A percentile compares a stretch with the other conserved stretches of the same genome.
These are phyloP conservation scores for Magallana ariakensis DNA, from an alignment of 1,140 invertebrate genomes.

Conservation along the genomic window DNA sequence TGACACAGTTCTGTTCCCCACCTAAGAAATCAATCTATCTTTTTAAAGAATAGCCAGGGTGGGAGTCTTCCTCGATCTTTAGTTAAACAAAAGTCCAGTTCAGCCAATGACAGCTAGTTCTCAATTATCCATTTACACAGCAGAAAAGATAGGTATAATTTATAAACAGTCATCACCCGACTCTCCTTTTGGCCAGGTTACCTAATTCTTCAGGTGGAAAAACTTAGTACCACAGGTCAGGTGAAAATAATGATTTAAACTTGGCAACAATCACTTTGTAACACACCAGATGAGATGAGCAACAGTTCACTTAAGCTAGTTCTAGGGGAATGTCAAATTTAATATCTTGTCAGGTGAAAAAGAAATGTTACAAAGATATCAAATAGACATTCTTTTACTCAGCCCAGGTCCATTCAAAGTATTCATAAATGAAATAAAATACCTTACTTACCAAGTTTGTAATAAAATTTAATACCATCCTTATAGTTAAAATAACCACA, in stretches of 20 bases:
- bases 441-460: slow-evolving; percentile 6
- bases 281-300: neutral
- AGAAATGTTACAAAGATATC: slow-evolving; percentile 3
- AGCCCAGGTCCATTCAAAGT: too few relatives aligned
- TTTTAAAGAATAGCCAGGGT: too few relatives aligned
- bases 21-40: neutral
- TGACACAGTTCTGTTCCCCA: neutral
- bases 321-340: neutral
- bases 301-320: neutral
- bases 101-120: too few relatives aligned
- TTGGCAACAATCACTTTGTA: neutral
- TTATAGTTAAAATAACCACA: neutral
- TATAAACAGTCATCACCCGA: neutral
- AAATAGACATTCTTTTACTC: neutral
- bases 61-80: too few relatives aligned
- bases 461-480: slow-evolving; percentile 1
- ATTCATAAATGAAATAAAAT: too few relatives aligned
- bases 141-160: neutral
- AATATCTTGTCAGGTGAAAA: slow-evolving; percentile 8
- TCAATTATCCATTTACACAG: neutral
- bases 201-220: slow-evolving; percentile 22
- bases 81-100: too few relatives aligned
- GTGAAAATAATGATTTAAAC: neutral
- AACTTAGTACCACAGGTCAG: neutral
- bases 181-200: slow-evolving; percentile 6